These are phyloP conservation scores for Scaptomyza flava DNA, from an alignment of 2,888 invertebrate genomes.

Conservation along the genomic window DNA sequence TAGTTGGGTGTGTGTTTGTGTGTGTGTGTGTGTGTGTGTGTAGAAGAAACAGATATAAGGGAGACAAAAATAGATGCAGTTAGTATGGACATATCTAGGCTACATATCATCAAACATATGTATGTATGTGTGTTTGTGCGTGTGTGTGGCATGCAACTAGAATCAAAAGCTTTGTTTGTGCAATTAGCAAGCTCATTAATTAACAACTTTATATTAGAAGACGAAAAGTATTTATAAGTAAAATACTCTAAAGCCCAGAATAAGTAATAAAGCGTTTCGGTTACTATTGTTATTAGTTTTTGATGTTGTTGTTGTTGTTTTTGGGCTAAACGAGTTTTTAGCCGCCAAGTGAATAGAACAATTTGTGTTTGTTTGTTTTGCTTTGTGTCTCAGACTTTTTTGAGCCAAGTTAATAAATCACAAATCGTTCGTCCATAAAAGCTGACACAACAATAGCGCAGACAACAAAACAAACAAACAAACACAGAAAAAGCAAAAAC, in stretches of 20 bases:
- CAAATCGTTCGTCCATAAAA: conserved; percentile 61
- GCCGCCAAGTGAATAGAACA: conserved; percentile 26
- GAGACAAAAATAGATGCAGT: conserved; percentile 28
- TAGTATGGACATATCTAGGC: conserved; percentile 24
- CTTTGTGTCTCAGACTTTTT: conserved; percentile 17
- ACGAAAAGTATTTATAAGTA: conserved; percentile 28
- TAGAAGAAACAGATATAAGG: conserved; percentile 20
- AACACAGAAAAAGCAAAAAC: conserved; percentile 25
- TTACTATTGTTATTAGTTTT: conserved; percentile 5
- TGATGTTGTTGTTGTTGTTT: neutral
- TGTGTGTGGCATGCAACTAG: conserved; percentile 58
- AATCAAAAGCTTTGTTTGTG: conserved; percentile 39
- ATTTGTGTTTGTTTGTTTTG: conserved; percentile 9
- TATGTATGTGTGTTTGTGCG: neutral
- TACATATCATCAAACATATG: neutral
- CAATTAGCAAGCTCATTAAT: conserved; percentile 66
- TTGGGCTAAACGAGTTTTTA: conserved; percentile 39
- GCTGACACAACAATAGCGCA: conserved; percentile 24
- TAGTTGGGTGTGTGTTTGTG: neutral
- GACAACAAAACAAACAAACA: conserved; percentile 40
- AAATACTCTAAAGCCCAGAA: conserved; percentile 10
- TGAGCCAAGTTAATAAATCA: conserved; percentile 58
- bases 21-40: conserved; percentile 5
- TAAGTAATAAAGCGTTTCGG: conserved; percentile 8
- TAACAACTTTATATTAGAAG: conserved; percentile 52